These are phyloP conservation scores for Pseudochirops cupreus DNA, from an alignment of 2,797 vertebrate species.

Conservation along the genomic window DNA sequence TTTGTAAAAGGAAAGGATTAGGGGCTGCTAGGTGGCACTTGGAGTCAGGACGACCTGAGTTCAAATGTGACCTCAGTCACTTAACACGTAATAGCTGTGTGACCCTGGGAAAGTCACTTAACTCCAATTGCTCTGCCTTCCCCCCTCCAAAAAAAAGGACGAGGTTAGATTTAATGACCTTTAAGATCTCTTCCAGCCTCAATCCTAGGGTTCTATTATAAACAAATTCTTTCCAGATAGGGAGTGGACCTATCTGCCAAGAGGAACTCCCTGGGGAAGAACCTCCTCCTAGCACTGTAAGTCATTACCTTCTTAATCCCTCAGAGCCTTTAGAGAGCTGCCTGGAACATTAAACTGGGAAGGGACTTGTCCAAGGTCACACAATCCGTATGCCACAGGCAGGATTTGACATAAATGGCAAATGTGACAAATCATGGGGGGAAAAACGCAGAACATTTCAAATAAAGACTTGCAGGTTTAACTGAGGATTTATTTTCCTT, in stretches of 20 bases:
- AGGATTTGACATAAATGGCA: neutral
- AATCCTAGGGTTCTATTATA: neutral
- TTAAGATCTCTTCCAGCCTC: neutral
- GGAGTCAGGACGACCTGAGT: neutral
- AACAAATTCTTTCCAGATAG: neutral
- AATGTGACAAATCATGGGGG: neutral
- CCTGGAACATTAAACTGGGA: neutral
- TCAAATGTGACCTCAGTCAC: too few species aligned
- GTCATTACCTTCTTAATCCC: neutral
- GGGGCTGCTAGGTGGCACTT: too few species aligned
- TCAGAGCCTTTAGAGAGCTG: neutral
- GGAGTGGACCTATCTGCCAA: neutral
- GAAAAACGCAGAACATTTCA: neutral
- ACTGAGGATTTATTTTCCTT: too few species aligned
- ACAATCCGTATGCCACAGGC: neutral
- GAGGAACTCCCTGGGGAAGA: neutral
- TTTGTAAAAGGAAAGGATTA: neutral
- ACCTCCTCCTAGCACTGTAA: accelerated
- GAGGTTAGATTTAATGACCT: neutral
- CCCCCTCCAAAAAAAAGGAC: too few species aligned
- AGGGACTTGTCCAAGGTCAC: neutral
- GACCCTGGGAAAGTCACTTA: too few species aligned
- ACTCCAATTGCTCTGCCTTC: too few species aligned
- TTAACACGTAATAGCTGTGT: too few species aligned
- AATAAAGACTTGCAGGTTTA: neutral